These are phyloP conservation scores for Dascillus cervinus DNA, from an alignment of 2,888 invertebrate species.

Conservation along the genomic window DNA sequence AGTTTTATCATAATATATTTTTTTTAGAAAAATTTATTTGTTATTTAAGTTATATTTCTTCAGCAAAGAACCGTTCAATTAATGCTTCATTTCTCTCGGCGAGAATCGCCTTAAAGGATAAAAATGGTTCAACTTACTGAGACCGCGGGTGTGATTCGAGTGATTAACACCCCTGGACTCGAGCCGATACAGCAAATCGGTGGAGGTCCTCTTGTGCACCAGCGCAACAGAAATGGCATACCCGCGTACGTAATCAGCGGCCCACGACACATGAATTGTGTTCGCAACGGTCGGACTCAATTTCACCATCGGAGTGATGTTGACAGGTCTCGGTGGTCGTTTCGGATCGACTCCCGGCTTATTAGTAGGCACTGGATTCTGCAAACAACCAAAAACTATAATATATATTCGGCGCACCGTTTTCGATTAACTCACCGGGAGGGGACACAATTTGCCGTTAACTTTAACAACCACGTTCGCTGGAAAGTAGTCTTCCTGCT, in stretches of 20 bases:
- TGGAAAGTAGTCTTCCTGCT: constrained; percentile 93
- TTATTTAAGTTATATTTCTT: too few relatives aligned
- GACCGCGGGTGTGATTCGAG: constrained; percentile 81
- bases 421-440: constrained; percentile 90
- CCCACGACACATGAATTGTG: constrained; percentile 84
- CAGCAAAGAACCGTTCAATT: too few relatives aligned
- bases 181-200: constrained; percentile 72
- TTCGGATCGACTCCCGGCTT: constrained; percentile 96
- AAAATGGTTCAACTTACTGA: constrained; percentile 63
- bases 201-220: constrained; percentile 79
- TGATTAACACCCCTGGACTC: constrained; percentile 82
- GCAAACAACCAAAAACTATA: constrained; percentile 26
- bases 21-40: too few relatives aligned
- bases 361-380: constrained; percentile 96
- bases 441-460: constrained; percentile 81
- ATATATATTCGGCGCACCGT: too few relatives aligned
- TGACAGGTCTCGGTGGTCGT: constrained; percentile 91
- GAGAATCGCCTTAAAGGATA: too few relatives aligned
- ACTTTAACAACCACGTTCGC: constrained; percentile 88
- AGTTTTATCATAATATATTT: too few relatives aligned
- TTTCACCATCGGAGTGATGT: constrained; percentile 83
- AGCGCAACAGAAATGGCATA: constrained; percentile 82
- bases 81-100: too few relatives aligned
- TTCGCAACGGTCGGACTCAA: constrained; percentile 81
- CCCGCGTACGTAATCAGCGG: constrained; percentile 73